Base-by-base conservation (phyloP, 2,797 vertebrate genomes). In the Xenentodon cancila region DNA sequence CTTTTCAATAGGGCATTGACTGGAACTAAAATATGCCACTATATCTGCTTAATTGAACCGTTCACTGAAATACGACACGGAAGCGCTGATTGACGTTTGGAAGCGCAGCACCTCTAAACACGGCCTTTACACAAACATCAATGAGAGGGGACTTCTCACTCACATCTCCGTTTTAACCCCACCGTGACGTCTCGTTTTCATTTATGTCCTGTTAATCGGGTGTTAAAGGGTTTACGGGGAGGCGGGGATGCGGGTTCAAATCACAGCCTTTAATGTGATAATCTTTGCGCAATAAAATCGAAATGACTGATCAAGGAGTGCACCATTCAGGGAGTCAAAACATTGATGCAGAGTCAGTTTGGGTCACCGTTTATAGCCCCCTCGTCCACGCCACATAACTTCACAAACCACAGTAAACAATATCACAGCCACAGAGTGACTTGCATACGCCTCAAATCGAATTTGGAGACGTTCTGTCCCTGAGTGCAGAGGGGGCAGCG, bases 21-120 rank as follows among this genome's bases (percentile, higher is more conserved):
- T 94, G 95, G 95, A 96, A 97, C 96, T 96, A 96, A 98, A 97
- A 95, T 95, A 95, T 95, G 93, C 93, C 92, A 91, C 93, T 95
- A 93, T 93, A 92, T 77, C 92, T 88, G 92, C 91, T 94, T 96
- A 95, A 97, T 96, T 94, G 94, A 95, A 95, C 93, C 87, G 91
- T 93, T 84, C 84, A 81, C 93, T 95, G 94, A 96, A 95, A 92
- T 92, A 93, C 91, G 84, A 85, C 88, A 67, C 69, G 77, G 80
- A 90, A 61, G 84, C 75, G 71, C 87, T 85, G 88, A 90, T 88
- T 91, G 89, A 87, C 88, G 87, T 87, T 81, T 85, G 82, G 74
- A 77, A 73, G 83, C 66, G 59, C 80, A 57, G 76, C 77, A 53
- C 53, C 44, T 86, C 76, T 82, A 71, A 87, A 85, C 76, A 49